phyloP scores from a whole-genome alignment of 1,140 invertebrate genomes.

The Coelopa frigida region DNA sequence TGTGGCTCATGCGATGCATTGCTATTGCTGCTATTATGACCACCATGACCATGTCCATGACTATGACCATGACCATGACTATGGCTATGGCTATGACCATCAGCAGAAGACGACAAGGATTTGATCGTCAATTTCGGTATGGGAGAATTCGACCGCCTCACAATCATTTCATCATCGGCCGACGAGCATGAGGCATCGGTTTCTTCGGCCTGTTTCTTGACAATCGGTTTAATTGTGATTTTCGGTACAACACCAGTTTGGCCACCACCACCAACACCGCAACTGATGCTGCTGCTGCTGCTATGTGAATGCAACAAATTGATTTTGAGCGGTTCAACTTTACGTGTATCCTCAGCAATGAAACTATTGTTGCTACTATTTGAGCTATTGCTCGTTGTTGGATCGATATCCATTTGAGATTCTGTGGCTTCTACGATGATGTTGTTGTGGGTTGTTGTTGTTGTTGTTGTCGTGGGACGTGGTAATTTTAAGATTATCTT shows the following conservation, averaged over 20 bases:
- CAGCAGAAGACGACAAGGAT: constrained; percentile 9
- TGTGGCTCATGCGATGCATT: too few relatives aligned
- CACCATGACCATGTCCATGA: too few relatives aligned
- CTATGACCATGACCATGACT: too few relatives aligned
- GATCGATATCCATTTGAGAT: constrained; percentile 27
- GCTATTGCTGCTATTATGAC: too few relatives aligned
- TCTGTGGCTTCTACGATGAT: constrained; percentile 28
- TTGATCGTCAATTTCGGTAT: constrained; percentile 15
- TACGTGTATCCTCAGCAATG: constrained; percentile 11
- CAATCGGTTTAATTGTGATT: constrained; percentile 18
- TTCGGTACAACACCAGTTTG: constrained; percentile 12
- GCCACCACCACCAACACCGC: constrained; percentile 4
- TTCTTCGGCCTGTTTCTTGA: constrained; percentile 14
- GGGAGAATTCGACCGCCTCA: neutral
- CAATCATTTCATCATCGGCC: constrained; percentile 26
- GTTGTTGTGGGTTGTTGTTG: constrained; percentile 24
- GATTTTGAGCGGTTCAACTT: constrained; percentile 21
- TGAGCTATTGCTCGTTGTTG: constrained; percentile 2
- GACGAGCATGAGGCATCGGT: constrained; percentile 30
- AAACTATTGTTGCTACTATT: neutral
- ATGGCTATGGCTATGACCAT: constrained; percentile 9
- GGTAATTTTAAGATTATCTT: constrained; percentile 39
- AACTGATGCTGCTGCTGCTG: constrained; percentile 5
- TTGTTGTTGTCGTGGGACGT: constrained; percentile 20
- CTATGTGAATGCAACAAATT: constrained; percentile 14